Percentiles rank a stretch among this genome's conserved stretches.
Conservation (phyloP, 2,113 vertebrate genomes). For the Eclectus roratus region DNA sequence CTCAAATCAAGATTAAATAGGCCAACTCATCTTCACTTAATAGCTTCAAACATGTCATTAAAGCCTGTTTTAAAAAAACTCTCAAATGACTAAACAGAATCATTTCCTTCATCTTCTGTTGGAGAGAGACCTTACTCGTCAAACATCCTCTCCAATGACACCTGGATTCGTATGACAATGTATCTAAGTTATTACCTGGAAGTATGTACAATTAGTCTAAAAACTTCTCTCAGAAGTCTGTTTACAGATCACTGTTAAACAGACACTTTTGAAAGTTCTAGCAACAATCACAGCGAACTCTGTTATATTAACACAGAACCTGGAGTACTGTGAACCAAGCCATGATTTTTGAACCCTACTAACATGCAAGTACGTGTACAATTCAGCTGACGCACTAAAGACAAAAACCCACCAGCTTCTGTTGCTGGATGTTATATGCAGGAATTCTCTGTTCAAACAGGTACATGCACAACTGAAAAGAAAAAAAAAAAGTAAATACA, state of each 20-base stretch:
- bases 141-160: not conserved
- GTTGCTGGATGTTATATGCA: conserved; percentile 27
- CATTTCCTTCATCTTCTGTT: not conserved
- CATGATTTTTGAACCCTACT: not conserved
- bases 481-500: not conserved
- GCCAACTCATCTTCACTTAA: conserved; percentile 29
- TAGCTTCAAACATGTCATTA: conserved; percentile 22
- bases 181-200: accelerated
- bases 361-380: not conserved
- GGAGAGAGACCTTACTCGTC: not conserved
- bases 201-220: not conserved
- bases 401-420: conserved; percentile 52
- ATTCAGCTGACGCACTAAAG: not conserved
- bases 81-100: not conserved
- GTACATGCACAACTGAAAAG: conserved; percentile 17
- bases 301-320: not conserved
- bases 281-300: not conserved
- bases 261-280: not conserved
- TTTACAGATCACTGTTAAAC: not conserved
- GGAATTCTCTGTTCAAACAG: conserved; percentile 49
- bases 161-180: not conserved
- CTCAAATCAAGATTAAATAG: conserved; percentile 18
- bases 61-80: not conserved
- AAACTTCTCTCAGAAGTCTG: not conserved
- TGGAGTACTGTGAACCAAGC: not conserved